Conservation (phyloP, 2,888 invertebrate genomes). For the Rhopalosiphum nymphaeae region DNA sequence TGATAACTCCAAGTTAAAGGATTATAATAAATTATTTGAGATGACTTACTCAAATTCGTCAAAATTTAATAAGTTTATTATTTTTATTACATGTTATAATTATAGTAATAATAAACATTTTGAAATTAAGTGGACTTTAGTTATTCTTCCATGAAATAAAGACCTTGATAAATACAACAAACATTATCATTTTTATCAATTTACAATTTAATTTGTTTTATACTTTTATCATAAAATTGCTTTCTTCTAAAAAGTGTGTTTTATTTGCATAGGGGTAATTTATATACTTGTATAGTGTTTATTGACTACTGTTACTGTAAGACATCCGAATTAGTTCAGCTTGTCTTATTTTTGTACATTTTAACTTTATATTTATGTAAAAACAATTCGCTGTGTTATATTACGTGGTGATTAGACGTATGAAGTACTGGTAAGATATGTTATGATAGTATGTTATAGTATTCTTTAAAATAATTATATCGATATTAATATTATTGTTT, state of each 20-base stretch:
- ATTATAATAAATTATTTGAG: too few relatives aligned
- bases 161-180: slow-evolving; percentile 60
- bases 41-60: neutral
- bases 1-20: neutral
- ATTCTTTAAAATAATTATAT: neutral
- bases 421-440: slow-evolving; percentile 41
- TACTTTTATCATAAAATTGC: slow-evolving; percentile 9
- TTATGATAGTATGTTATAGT: neutral
- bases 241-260: slow-evolving; percentile 45
- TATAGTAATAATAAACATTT: neutral
- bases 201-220: slow-evolving; percentile 24
- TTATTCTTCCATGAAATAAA: slow-evolving; percentile 40
- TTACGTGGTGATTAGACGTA: slow-evolving; percentile 25
- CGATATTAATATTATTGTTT: neutral
- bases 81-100: too few relatives aligned
- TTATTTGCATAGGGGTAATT: neutral
- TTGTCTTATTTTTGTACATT: neutral
- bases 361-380: neutral
- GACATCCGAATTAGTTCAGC: slow-evolving; percentile 3
- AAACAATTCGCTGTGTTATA: neutral
- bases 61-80: neutral
- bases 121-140: neutral
- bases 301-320: neutral
- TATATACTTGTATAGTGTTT: neutral
- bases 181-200: slow-evolving; percentile 57